Evolutionary conservation across 1,140 invertebrate species (phyloP), one percentile per base, ranked within the genome.

Genomic region (Odontomachus brunneus): DNA sequence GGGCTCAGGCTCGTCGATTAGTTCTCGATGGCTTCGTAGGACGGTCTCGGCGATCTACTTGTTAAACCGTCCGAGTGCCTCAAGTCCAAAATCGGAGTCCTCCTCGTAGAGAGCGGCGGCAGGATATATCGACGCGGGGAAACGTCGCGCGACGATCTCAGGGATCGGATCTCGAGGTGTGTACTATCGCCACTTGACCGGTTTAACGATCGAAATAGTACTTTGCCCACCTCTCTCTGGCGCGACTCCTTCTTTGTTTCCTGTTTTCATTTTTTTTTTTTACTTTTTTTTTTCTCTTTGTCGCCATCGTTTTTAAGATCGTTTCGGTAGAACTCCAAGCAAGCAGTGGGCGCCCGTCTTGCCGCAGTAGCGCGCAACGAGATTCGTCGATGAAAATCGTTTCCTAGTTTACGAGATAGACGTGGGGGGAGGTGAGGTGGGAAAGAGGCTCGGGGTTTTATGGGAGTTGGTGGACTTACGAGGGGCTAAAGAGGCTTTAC

Each of bases 211-310:
- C 71, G 86, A 87, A 87, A 87, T 87, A 87, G 86, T 84, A 87
- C 86, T 87, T 87, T 71, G 85, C 85, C 86, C 86, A 84, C 63
- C 85, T 87, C 74, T 87, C 85, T 87, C 82, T 71, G 83, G 86
- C 81, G 82, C 74, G 72, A 72, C 49, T 76, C 15, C 66, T 59
- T 71, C 33, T 65, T 59, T 78, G 59, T 49, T 67, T 66, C 12
- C 24, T 48, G 65, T 33, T 15, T 66, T 51, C 24, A 49, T 29
- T 49, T 62, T 22, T 14, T 60, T 22, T 49, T 38, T 22, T 22
- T 53, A 49, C 26, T 12, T 60, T 17, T 62, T 9, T 65, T 22
- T 57, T 9, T 38, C 60, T 69, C 26, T 26, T 24, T 66, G 14
- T 57, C 17, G 51, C n/a, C 29, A 55, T 38, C 22, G 33, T 74